Evolutionary conservation across 2,797 vertebrate species (phyloP), one percentile per base, ranked within the genome.

Genomic region (Rhynchonycteris naso): DNA sequence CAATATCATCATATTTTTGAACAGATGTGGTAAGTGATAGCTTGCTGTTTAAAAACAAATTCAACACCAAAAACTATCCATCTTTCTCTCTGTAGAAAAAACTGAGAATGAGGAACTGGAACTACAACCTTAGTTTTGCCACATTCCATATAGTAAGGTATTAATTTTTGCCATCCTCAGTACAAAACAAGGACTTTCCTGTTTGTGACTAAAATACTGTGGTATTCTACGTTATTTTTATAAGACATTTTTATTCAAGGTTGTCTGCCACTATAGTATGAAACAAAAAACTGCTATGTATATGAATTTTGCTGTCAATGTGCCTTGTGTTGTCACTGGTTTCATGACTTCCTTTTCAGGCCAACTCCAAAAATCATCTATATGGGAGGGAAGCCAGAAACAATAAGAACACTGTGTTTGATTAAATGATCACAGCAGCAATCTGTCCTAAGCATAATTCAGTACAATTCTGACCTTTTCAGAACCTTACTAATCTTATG

Each of bases 401-500:
- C 96, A 96, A 69, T 6, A 69, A 52, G 76, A 91, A 93, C 71
- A 38, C 47, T 93, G 91, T 30, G 43, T 75, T 86, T 82, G 83
- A 94, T 90, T 75, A 95, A 91, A 95, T 94, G 95, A 94, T 93
- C 94, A 35, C 90, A 63, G 61, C 95, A 95, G 95, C 94, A 92
- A 84, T 74, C 94, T 98, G 97, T 97, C 97, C 94, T 95, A 96
- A 96, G 93, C 89, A 87, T 88, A 76, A 91, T 87, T 83, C 95
- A 93, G 93, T 81, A 98, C 96, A 97, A 96, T 93, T 95, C 80
- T 97, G 97, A 98, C 98, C 98, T 98, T 98, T 98, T 4, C 22
- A 59, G 96, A 97, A 97, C 97, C 96, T 97, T 97, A 95, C 47
- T 96, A 97, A 98, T 97, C 97, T 97, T 94, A 0, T 65, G 72